Base-by-base conservation (phyloP, 2,113 vertebrate genomes). In the Otocyon megalotis region DNA sequence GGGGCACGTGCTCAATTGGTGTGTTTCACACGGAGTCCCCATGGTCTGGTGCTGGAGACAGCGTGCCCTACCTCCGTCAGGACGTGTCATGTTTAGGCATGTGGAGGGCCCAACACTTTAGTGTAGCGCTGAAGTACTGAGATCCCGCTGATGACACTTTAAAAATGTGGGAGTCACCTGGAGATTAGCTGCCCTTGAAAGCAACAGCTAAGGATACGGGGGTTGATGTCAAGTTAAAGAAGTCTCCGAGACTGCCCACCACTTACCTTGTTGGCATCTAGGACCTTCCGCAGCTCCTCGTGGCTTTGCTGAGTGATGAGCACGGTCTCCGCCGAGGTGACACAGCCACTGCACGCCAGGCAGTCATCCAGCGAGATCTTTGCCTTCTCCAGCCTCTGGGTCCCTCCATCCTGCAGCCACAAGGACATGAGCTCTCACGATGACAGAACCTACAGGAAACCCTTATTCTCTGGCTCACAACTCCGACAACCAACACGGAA, bases 281-380 rank as follows among this genome's bases (percentile, higher is more conserved):
- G 98, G 53, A 99, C 98, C 93, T 98, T 99, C 96, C 98, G 98
- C 17, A 99, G 98, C 93, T 99, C 99, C 83, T 99, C 98, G 0
- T 99, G 99, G 98, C 99, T 99, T 98, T 99, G 99, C 91, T 99
- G 99, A 0, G 99, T 98, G 97, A 99, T 99, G 11, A 99, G 98
- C 48, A 99, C 98, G 0, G 99, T 99, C 98, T 99, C 99, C 0
- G 99, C 99, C 0, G 99, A 99, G 0, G 99, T 99, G 94, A 99
- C 99, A 43, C 99, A 99, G 97, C 99, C 99, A 4, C 99, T 99
- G 96, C 99, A 99, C 0, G 99, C 99, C 97, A 99, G 97, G 81
- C 99, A 99, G 98, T 99, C 99, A 0, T 99, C 99, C 89, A 99
- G 98, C 0, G 99, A 99, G 94, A 99, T 99, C 96, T 99, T 99